A percentile compares a stretch with the other conserved stretches of the same genome.
These are phyloP conservation scores for Meriones psammophilus DNA, from an alignment of 2,797 vertebrate species.

Conservation along the genomic window DNA sequence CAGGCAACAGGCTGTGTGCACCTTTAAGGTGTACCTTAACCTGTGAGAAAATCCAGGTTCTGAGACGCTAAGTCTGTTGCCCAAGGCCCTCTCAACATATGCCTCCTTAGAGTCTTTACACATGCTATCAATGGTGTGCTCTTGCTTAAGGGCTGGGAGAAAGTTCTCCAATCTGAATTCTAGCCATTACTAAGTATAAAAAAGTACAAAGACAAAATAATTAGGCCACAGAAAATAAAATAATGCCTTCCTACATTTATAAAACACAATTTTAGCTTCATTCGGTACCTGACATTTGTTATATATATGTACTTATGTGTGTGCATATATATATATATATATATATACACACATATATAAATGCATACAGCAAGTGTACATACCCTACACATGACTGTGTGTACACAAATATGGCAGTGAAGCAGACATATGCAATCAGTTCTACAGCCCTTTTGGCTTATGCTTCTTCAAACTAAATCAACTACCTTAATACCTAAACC, in stretches of 20 bases:
- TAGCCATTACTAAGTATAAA: conserved; percentile 51
- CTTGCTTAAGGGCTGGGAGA: conserved; percentile 4
- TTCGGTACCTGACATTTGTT: conserved; percentile 33
- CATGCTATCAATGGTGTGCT: neutral
- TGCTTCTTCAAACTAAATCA: conserved; percentile 63
- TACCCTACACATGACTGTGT: neutral
- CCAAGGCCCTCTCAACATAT: neutral
- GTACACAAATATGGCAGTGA: neutral
- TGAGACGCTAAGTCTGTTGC: neutral
- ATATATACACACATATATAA: neutral
- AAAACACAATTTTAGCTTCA: conserved; percentile 62
- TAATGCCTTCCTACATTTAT: conserved; percentile 47
- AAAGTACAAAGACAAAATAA: conserved; percentile 65
- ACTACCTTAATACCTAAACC: conserved; percentile 58
- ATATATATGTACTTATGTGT: neutral
- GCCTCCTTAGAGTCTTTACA: neutral
- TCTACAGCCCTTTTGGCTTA: conserved; percentile 39
- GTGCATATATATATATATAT: neutral
- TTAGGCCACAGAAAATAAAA: conserved; percentile 45
- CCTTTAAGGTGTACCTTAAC: neutral
- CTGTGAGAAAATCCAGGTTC: neutral
- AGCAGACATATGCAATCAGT: neutral
- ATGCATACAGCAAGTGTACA: neutral
- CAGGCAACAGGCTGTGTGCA: neutral
- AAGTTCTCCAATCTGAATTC: conserved; percentile 35